These are phyloP conservation scores for Leptopilina syphax DNA, from an alignment of 2,888 invertebrate genomes.

Conservation along the genomic window DNA sequence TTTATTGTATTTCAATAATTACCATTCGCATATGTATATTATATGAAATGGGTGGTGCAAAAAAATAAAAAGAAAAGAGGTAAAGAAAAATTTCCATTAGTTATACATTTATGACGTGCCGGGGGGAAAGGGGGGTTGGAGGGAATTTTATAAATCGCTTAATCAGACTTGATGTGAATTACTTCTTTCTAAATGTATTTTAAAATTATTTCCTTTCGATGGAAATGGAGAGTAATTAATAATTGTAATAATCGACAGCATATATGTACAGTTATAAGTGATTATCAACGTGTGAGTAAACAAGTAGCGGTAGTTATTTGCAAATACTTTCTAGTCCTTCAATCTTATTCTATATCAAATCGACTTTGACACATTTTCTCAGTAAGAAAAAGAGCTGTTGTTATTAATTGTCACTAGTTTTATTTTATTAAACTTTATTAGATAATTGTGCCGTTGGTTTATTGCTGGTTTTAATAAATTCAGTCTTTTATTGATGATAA, in stretches of 20 bases:
- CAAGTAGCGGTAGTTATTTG: conserved; percentile 6
- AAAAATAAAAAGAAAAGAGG: no score
- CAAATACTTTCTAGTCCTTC: conserved; percentile 19
- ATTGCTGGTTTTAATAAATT: no score
- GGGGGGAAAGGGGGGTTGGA: no score
- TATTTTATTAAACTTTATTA: no score
- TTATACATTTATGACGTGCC: background rate
- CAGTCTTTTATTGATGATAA: no score
- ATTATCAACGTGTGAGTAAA: background rate
- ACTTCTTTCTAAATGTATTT: background rate
- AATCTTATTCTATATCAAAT: background rate
- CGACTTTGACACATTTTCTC: no score
- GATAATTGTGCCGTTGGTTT: no score
- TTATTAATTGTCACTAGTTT: no score
- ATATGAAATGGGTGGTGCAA: no score
- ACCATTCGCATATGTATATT: background rate
- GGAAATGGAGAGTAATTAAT: conserved; percentile 10
- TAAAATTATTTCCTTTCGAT: background rate
- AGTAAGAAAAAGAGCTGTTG: no score
- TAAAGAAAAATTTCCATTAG: background rate
- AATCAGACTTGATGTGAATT: conserved; percentile 2
- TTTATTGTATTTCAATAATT: conserved; percentile 29
- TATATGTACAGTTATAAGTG: background rate
- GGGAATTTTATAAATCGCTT: background rate
- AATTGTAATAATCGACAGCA: conserved; percentile 14